Conservation (phyloP, 2,797 vertebrate species). For the Malacoraja senta region DNA sequence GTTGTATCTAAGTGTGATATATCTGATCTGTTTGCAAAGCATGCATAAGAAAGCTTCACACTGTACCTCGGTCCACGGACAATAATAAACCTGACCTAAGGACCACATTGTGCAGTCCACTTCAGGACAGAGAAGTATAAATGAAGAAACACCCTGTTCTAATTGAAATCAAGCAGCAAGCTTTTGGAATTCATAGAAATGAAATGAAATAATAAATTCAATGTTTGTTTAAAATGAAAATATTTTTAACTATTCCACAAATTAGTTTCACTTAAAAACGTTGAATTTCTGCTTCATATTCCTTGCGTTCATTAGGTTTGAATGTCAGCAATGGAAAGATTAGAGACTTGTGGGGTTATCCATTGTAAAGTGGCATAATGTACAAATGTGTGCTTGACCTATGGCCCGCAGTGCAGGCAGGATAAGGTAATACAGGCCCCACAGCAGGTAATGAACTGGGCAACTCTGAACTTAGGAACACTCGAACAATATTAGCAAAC, state of each 20-base stretch:
- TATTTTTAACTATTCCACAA: not conserved
- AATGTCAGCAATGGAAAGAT: not conserved
- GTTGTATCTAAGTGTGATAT: no score
- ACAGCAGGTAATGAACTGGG: not conserved
- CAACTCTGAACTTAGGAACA: conserved; percentile 14
- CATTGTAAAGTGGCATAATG: conserved; percentile 3
- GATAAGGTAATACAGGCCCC: not conserved
- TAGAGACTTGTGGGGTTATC: not conserved
- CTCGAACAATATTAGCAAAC: conserved; percentile 10
- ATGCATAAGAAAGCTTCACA: no score
- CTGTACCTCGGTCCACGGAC: no score
- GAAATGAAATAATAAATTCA: not conserved
- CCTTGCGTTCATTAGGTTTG: not conserved
- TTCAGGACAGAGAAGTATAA: conserved; percentile 12
- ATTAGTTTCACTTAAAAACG: not conserved
- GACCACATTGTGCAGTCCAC: not conserved
- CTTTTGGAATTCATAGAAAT: not conserved
- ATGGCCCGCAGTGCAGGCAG: not conserved
- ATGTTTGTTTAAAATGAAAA: not conserved
- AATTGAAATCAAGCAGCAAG: not conserved
- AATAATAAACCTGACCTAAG: not conserved
- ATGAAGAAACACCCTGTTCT: not conserved
- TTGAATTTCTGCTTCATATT: not conserved
- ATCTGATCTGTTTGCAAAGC: no score
- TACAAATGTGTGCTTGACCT: conserved; percentile 22